Base-by-base conservation (phyloP, 2,888 invertebrate species). In the Phania funesta region DNA sequence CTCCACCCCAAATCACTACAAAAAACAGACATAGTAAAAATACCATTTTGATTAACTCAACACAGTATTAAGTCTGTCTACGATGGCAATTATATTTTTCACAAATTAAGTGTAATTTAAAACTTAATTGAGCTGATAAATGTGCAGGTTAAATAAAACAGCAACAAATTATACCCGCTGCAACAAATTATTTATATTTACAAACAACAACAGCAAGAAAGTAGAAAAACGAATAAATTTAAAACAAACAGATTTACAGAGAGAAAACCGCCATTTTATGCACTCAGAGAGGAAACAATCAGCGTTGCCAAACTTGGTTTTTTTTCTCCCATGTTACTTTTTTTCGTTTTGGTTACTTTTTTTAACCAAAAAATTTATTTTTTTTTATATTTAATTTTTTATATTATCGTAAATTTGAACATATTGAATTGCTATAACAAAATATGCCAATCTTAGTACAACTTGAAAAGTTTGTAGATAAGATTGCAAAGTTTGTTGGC, bases 51-150 rank as follows among this genome's bases (percentile, higher is more conserved):
- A 54, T 46, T 54, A 64, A 46, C 32, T 74, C 24, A 54, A 46
- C 13, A 32, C 52, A 64, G 8, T 56, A 35, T 54, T 35, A 2
- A 24, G 24, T 9, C 11, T 52, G 38, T 18, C n/a, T 18, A 13
- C 20, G 13, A 38, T 22, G 52, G 62, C 67, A 67, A 77, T 76
- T 60, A 73, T 38, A 54, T 77, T 52, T 65, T 29, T 58, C 38
- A 22, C 24, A 68, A 68, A 77, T 81, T 74, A 68, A 77, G 50
- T 68, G 60, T 62, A 76, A 81, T 73, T 81, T 73, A 68, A 73
- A 81, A 81, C 73, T 77, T 81, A 81, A 77, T 81, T 81, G 77
- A 77, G 56, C 62, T 62, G 48, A 77, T 73, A 77, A 77, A 76
- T 62, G 52, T 65, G 26, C 73, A 73, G 60, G 65, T 73, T 74